Base-by-base conservation (phyloP, 2,113 vertebrate genomes). In the Leucoraja erinaceus region DNA sequence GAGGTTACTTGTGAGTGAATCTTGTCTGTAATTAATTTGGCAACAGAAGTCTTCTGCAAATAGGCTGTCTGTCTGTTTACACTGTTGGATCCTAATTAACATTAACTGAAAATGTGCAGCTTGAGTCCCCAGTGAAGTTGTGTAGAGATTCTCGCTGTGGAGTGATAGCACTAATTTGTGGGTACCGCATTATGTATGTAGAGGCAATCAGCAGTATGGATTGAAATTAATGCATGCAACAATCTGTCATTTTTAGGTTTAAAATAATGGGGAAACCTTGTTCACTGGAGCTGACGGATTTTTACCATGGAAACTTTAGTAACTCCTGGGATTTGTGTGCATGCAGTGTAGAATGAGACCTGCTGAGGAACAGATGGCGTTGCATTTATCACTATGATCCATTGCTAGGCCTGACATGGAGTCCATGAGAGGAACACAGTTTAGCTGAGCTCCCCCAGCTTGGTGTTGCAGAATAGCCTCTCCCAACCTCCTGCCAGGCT, bases 51-150 rank as follows among this genome's bases (percentile, higher is more conserved):
- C 81, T 61, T 31, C 59, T 88, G 59, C 31, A 66, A 88, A 31
- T 61, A 88, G 59, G 83, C 83, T 88, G 83, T 63, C 28, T 77
- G 75, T 18, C 83, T 33, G 59, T 63, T 88, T 63, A 88, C 83
- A 31, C 83, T 88, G 56, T 61, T 31, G 14, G 54, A 61, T 61
- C 25, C 81, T 59, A 84, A 66, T 88, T 63, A 63, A 61, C 83
- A 31, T 31, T n/a, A 66, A 63, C 14, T 18, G 83, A 66, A 88
- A 88, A 86, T 59, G 25, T 86, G 81, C 81, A 88, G 59, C 59
- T 16, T 7, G 12, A 88, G 28, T 18, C 59, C 83, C 63, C 59
- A n/a, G n/a, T 63, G 22, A 66, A 88, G 59, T 88, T 6, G n/a
- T 66, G 28, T 88, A 88, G 59, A 66, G 83, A 31, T 88, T 88